phyloP scores from a whole-genome alignment of 2,113 vertebrate species.

The Herpailurus yagouaroundi region DNA sequence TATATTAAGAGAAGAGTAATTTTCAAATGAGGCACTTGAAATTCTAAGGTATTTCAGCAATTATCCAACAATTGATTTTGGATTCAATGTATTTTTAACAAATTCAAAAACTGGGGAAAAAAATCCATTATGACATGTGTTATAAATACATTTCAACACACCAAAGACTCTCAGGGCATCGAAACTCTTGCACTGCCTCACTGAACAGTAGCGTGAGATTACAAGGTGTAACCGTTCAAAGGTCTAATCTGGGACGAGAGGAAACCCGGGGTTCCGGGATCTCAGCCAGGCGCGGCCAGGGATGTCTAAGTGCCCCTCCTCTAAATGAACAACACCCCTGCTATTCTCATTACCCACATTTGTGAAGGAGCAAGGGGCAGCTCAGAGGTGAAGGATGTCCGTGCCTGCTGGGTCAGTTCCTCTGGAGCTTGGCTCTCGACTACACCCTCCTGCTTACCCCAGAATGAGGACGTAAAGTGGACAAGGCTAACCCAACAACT shows the following conservation, averaged over 20 bases:
- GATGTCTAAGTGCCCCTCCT: rapidly evolving
- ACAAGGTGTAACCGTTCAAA: neutral
- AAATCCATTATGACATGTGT: neutral
- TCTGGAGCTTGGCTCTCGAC: too few relatives aligned
- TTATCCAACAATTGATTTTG: neutral
- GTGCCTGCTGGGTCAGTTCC: neutral
- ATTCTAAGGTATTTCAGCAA: neutral
- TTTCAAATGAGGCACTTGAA: neutral
- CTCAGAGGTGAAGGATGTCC: too few relatives aligned
- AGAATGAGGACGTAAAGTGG: rapidly evolving
- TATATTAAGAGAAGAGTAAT: neutral
- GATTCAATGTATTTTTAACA: neutral
- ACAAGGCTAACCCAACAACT: neutral
- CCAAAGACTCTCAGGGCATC: neutral
- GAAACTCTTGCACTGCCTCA: neutral
- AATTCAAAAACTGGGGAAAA: neutral
- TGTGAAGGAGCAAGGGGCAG: too few relatives aligned
- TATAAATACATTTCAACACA: neutral
- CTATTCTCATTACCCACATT: too few relatives aligned
- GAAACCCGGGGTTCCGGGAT: neutral
- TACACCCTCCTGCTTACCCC: rapidly evolving
- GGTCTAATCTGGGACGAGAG: neutral
- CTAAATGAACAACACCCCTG: neutral
- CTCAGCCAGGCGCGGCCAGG: neutral
- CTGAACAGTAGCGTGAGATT: neutral